Base-by-base conservation (phyloP, 2,113 vertebrate genomes). In the Bos taurus region DNA sequence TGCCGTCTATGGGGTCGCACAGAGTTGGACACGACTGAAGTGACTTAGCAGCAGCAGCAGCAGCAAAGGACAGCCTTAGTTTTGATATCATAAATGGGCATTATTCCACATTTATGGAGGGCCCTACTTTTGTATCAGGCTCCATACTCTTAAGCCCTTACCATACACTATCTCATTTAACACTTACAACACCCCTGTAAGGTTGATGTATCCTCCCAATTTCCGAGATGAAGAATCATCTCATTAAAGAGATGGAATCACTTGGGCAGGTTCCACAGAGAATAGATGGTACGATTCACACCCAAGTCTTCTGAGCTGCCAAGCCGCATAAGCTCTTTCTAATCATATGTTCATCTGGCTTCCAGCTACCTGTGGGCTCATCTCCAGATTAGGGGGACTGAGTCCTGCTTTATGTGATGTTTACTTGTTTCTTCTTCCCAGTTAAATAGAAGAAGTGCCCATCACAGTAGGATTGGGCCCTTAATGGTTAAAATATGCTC, bases 281-380 rank as follows among this genome's bases (percentile, higher is more conserved):
- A 88, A 77, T 85, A 87, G 87, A 46, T 87, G 43, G 21, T 46
- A 16, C 26, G 36, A 81, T 85, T 97, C 52, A 97, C 78, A 81
- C 48, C 40, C 87, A 77, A n/a, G 8, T 78, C 81, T 88, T 46
- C 54, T 28, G 74, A 89, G 77, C 62, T 81, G 80, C 81, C 80
- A 80, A 78, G 60, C 57, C 90, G 77, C 62, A 80, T 4, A 33
- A 48, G 26, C 84, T 96, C 64, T 93, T 97, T 97, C 85, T 96
- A 94, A 86, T 97, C 95, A 95, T 88, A 71, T 10, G 36, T 11
- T 90, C 89, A 57, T 59, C 89, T 86, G 48, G n/a, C 59, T 88
- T 93, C 57, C 59, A 89, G 64, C 82, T 97, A 59, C 57, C 56
- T 85, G 84, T 92, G 43, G 88, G 52, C 40, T 59, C 54, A 59